These are phyloP conservation scores for Tinea trinotella DNA, from an alignment of 2,888 invertebrate genomes.

Conservation along the genomic window DNA sequence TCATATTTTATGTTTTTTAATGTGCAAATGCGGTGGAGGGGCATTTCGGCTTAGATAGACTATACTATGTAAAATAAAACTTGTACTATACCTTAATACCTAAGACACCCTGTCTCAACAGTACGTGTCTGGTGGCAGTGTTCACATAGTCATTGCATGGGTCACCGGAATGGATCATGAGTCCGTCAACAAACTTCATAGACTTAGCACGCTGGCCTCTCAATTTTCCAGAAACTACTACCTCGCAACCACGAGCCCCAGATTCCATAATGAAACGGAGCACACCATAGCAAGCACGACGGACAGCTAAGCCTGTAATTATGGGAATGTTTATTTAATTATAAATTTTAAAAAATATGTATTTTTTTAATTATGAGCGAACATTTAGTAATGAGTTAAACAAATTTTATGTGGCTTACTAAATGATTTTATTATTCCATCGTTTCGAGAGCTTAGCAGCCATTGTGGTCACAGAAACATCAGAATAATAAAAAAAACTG, in stretches of 20 bases:
- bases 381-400: no score
- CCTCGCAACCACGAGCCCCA: constrained; percentile 97
- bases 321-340: no score
- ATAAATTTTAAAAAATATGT: no score
- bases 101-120: constrained; percentile 90
- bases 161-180: constrained; percentile 99
- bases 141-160: constrained; percentile 99
- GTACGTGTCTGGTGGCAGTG: constrained; percentile 97
- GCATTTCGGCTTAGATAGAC: not conserved
- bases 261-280: constrained; percentile 99
- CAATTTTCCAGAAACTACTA: constrained; percentile 98
- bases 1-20: no score
- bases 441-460: no score
- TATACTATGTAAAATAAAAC: not conserved
- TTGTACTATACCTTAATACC: constrained; percentile 88
- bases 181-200: constrained; percentile 99
- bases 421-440: no score
- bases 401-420: no score
- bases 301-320: constrained; percentile 75
- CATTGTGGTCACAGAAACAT: no score
- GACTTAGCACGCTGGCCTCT: constrained; percentile 99
- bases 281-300: constrained; percentile 98
- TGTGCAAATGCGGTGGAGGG: no score
- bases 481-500: no score
- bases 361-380: no score